Conservation (phyloP, 2,888 invertebrate species). For the Biston stratarius region DNA sequence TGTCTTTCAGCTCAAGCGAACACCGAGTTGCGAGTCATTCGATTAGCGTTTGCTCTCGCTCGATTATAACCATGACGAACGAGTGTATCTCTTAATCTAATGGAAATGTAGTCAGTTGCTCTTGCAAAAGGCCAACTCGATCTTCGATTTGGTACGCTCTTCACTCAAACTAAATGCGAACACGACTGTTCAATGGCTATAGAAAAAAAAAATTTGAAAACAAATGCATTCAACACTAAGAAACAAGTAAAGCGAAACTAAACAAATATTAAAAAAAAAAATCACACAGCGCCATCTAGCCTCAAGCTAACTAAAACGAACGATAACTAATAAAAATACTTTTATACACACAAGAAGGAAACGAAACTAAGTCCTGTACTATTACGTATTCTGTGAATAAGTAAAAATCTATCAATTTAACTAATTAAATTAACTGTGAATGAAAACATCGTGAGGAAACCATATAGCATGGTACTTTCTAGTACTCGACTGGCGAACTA, state of each 20-base stretch:
- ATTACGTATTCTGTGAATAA: too few relatives aligned
- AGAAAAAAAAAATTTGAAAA: not conserved
- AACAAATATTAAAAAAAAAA: not conserved
- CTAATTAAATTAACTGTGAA: too few relatives aligned
- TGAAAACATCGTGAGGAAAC: too few relatives aligned
- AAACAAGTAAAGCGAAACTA: not conserved
- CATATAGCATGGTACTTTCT: too few relatives aligned
- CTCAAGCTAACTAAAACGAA: too few relatives aligned
- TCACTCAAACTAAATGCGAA: conserved; percentile 18
- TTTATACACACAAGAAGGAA: too few relatives aligned
- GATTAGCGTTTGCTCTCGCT: conserved; percentile 66
- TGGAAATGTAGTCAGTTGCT: conserved; percentile 36
- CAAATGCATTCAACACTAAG: not conserved
- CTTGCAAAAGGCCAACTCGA: conserved; percentile 31
- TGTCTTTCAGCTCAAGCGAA: conserved; percentile 42
- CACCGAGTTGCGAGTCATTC: conserved; percentile 65
- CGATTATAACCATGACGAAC: conserved; percentile 59
- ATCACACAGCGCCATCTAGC: too few relatives aligned
- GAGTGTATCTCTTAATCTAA: conserved; percentile 45
- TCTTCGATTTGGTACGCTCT: conserved; percentile 36
- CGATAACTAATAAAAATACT: too few relatives aligned
- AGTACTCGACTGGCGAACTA: too few relatives aligned
- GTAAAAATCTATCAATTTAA: too few relatives aligned
- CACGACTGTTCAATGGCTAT: conserved; percentile 1
- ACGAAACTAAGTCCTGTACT: too few relatives aligned